These are phyloP conservation scores for Acinonyx jubatus DNA, from an alignment of 2,113 vertebrate species.

Conservation along the genomic window DNA sequence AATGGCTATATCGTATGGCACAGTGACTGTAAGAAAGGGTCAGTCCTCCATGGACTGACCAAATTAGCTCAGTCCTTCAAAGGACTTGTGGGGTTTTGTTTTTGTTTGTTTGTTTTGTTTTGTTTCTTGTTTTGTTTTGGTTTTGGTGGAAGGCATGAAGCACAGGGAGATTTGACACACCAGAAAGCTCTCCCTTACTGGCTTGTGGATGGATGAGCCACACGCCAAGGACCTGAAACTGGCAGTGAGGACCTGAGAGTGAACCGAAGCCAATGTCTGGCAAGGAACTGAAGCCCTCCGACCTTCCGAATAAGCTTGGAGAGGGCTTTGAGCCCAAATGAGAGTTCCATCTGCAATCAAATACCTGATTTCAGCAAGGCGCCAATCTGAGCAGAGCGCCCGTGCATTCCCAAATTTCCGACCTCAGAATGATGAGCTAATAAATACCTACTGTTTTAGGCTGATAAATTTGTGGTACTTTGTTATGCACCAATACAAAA, in stretches of 20 bases:
- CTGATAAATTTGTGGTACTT: not conserved
- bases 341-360: not conserved
- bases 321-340: accelerated
- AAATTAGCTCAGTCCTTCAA: not conserved
- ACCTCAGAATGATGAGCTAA: not conserved
- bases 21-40: not conserved
- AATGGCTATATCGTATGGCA: not conserved
- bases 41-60: not conserved
- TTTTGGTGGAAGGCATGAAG: not conserved
- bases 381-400: not conserved
- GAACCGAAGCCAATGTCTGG: not conserved
- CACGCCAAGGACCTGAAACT: not conserved
- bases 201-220: too few species aligned
- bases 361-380: not conserved
- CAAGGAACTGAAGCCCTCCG: not conserved
- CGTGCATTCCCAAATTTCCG: not conserved
- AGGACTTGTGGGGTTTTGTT: too few species aligned
- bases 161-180: not conserved
- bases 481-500: not conserved
- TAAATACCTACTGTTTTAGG: not conserved
- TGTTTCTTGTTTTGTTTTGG: too few species aligned
- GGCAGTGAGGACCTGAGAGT: not conserved
- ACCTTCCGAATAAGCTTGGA: not conserved
- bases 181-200: not conserved
- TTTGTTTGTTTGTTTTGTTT: too few species aligned